Evolutionary conservation across 2,888 invertebrate species (phyloP), one percentile per base, ranked within the genome.

Genomic region (Aleiodes leptofemur): DNA sequence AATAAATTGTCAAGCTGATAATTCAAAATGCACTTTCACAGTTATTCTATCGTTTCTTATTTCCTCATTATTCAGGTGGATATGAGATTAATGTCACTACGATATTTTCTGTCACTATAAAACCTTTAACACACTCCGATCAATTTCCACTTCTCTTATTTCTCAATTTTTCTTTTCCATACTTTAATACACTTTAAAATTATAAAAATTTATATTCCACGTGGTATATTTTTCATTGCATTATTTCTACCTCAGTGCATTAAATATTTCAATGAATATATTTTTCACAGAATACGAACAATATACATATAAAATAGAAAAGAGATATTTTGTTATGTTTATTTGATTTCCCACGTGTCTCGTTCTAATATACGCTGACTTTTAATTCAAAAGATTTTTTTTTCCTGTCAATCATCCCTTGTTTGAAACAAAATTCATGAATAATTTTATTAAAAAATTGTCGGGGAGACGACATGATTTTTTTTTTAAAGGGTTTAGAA

Each of bases 21-120:
- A 50, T 68, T 29, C 31, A 8, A n/a, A 68, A 53, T 31, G 29
- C 29, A 68, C n/a, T 51, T 38, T 16, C 61, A 61, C 51, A 50
- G 59, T 16, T 48, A 34, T 51, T 72, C 55, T 64, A 48, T 59
- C 68, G 43, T 31, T 43, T 43, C 43, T 14, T 48, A 29, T 76
- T 73, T 69, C 43, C 59, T 72, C 75, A 71, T 72, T 71, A 57
- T 53, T 51, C 48, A 66, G 70, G 69, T 79, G 79, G 43, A 81
- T 83, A 83, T 80, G 79, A 82, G 78, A 84, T 86, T 83, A 86
- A 82, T 76, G 83, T 86, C 85, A 74, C 77, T 77, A 79, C 79
- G 78, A 83, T 83, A 83, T 84, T 83, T 80, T 71, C 80, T 70
- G 75, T 73, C 72, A 72, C 72, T 73, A 43, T 7, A 50, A 68